Evolutionary conservation across 2,113 vertebrate species (phyloP), one percentile per base, ranked within the genome.

Genomic region (Mesoclemmys tuberculata): DNA sequence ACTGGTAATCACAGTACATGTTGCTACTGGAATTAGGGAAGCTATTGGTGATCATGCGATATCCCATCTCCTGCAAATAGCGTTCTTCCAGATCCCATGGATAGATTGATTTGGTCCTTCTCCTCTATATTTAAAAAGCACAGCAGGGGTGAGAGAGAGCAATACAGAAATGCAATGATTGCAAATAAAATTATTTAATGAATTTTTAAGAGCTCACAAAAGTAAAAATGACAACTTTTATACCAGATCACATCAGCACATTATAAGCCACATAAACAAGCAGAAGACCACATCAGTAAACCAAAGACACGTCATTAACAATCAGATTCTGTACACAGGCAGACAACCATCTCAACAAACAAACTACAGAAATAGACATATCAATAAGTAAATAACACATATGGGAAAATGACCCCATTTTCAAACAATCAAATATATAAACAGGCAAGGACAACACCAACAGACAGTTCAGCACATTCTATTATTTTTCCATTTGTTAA

Each of bases 201-300:
- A 21, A 27, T 90, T 95, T 96, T 93, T 79, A 91, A 82, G 80
- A 74, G 87, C 38, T 3, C 71, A 8, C 44, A 80, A 58, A 87
- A 84, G 93, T 56, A 77, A 46, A 94, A 93, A 87, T 29, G 16
- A 58, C 85, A 82, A 11, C 46, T 93, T 93, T 38, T 82, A 41
- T 79, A 79, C 71, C 1, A 1, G 48, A 96, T 75, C 10, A 2
- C 92, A 90, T 92, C 6, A 1, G 16, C 5, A 56, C 87, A 83
- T 93, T 78, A 2, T 56, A 89, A 93, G 81, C 56, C 10, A 52
- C 78, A 86, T 80, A 93, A 88, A 81, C 24, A 92, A 90, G 78
- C 29, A 80, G 56, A 90, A 92, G 64, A 18, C 41, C 49, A 64
- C 29, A 86, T 56, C 26, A 22, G 48, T 78, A 92, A 92, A 82